Percentiles rank a stretch among this genome's conserved stretches.
These are phyloP conservation scores for Muschampia plurimacula DNA, from an alignment of 2,888 invertebrate species.

Conservation along the genomic window DNA sequence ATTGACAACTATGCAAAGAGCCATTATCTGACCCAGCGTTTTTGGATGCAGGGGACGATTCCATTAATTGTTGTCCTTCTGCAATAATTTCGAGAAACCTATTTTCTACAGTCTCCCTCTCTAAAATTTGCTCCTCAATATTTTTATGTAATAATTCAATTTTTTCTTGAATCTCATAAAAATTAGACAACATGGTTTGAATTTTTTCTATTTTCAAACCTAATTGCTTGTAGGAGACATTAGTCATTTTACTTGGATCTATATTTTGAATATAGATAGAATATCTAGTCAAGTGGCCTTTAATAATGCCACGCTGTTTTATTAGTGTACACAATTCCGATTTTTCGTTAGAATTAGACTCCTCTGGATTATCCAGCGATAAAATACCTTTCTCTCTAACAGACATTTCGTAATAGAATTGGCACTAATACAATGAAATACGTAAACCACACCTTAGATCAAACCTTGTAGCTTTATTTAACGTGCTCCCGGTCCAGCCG, in stretches of 20 bases:
- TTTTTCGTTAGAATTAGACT: neutral
- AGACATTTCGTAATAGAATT: neutral
- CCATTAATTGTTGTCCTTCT: neutral
- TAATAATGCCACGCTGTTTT: neutral
- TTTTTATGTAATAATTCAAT: neutral
- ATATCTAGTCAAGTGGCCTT: neutral
- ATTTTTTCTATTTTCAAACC: neutral
- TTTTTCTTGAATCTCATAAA: neutral
- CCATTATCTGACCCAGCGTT: neutral
- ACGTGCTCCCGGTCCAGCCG: neutral
- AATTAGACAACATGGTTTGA: neutral
- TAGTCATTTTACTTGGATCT: neutral
- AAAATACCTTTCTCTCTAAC: neutral
- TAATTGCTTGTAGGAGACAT: neutral
- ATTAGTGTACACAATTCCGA: neutral
- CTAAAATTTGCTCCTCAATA: neutral
- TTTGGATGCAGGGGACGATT: neutral
- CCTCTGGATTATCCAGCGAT: neutral
- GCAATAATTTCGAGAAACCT: neutral
- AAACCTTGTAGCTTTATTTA: neutral
- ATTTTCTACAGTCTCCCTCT: neutral
- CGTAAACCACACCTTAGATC: neutral
- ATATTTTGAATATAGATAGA: neutral
- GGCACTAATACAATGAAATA: neutral
- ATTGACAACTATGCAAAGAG: constrained; percentile 2